Percentiles rank a stretch among this genome's conserved stretches.
Conservation (phyloP, 2,113 vertebrate genomes). For the Mohoua ochrocephala region DNA sequence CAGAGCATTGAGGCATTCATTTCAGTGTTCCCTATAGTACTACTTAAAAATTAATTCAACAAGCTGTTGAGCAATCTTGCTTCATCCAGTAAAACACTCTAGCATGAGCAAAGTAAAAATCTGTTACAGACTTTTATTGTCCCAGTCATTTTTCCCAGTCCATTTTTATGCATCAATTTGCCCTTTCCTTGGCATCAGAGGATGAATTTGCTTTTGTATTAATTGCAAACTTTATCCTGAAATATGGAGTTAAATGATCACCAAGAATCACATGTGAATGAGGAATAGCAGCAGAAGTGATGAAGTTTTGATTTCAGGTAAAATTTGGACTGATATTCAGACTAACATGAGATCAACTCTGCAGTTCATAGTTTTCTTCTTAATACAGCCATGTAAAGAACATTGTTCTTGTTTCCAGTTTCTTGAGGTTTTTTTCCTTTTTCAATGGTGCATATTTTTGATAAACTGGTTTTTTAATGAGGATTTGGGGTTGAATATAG, state of each 20-base stretch:
- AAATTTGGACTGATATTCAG: neutral
- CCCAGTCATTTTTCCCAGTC: neutral
- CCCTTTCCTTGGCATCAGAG: neutral
- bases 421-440: neutral
- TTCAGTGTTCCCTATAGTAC: neutral
- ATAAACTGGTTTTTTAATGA: neutral
- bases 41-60: conserved; percentile 4
- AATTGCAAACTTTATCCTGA: neutral
- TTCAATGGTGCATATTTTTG: neutral
- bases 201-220: neutral
- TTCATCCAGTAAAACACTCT: neutral
- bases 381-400: neutral
- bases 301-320: neutral
- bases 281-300: neutral
- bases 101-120: neutral
- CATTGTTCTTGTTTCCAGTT: neutral
- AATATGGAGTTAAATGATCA: neutral
- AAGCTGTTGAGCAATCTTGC: neutral
- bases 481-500: neutral
- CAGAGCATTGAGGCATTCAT: neutral
- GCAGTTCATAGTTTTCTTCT: neutral
- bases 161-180: neutral
- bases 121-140: neutral
- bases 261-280: neutral
- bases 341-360: neutral